Evolutionary conservation across 2,888 invertebrate genomes (phyloP), one percentile per base, ranked within the genome.

Genomic region (Oegoconia quadripuncta): DNA sequence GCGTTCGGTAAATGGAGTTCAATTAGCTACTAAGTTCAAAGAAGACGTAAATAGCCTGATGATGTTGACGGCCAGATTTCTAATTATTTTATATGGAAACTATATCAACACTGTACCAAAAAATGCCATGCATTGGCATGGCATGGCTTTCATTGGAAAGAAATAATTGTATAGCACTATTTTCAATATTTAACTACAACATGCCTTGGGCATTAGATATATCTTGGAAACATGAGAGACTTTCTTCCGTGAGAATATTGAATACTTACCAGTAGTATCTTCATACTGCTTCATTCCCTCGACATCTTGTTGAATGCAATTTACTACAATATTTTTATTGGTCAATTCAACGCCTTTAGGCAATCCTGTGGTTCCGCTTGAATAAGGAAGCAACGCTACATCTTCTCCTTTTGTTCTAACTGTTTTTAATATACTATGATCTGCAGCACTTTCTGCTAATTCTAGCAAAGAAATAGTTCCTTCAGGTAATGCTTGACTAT

Each of bases 301-400:
- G 1, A 63, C 54, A 42, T 68, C 67, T 33, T 80, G 79, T 31
- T 84, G 84, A 39, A 65, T 52, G 49, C 60, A 64, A 55, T 91
- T 90, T 0, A 89, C 62, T 1, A 90, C 63, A 3, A 91, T 39
- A 67, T 90, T 90, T 27, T 51, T 68, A 70, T 93, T 90, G 0
- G 91, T 89, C 1, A 93, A 64, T 58, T 90, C 87, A 0, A 93
- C 93, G 4, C 93, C 94, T 80, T 95, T 94, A 0, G 94, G 93
- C 14, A 93, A 49, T 0, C 97, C 96, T 0, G 95, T 96, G 0
- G 96, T 97, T 3, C 95, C 95, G 65, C 95, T 95, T 3, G 95
- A 96, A 78, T 93, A 96, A 0, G 94, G 95, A 48, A 96, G 59
- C 17, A 93, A 66, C 0, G 89, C 89, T 2, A 92, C 70, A 55